phyloP scores from a whole-genome alignment of 2,113 vertebrate species.

The Malurus alboscapulatus region DNA sequence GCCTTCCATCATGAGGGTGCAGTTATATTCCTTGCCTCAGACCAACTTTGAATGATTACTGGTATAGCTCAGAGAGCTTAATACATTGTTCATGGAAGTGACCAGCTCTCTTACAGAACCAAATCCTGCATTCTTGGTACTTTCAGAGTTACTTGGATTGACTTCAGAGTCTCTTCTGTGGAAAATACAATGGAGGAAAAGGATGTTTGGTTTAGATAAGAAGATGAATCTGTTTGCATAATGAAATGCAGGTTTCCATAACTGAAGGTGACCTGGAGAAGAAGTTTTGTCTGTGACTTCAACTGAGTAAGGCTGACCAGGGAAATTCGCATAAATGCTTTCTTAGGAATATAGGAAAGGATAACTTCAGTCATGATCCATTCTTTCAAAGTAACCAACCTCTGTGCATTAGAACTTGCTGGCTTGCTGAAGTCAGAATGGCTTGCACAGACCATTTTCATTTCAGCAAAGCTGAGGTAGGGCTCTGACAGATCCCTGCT shows the following conservation, averaged over 20 bases:
- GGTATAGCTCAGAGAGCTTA: background rate
- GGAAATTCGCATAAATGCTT: background rate
- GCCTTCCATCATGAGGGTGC: fast-evolving
- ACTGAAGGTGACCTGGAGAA: background rate
- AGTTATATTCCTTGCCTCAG: background rate
- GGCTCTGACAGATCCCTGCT: background rate
- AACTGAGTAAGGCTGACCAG: background rate
- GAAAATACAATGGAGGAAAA: background rate
- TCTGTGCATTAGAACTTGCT: background rate
- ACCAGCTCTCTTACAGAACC: background rate
- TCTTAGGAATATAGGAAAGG: background rate
- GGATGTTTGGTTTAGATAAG: background rate
- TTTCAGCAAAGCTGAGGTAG: background rate
- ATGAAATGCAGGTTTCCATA: background rate
- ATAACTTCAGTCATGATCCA: fast-evolving
- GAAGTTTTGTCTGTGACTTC: background rate
- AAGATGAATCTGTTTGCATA: background rate
- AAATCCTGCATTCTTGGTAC: background rate
- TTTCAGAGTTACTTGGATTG: background rate
- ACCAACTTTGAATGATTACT: fast-evolving
- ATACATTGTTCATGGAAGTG: fast-evolving
- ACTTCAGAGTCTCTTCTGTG: background rate
- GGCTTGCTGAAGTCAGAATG: background rate
- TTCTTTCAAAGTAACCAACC: background rate
- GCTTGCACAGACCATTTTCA: background rate